Conservation (phyloP, 2,888 invertebrate genomes). For the Cryptus viduatorius region DNA sequence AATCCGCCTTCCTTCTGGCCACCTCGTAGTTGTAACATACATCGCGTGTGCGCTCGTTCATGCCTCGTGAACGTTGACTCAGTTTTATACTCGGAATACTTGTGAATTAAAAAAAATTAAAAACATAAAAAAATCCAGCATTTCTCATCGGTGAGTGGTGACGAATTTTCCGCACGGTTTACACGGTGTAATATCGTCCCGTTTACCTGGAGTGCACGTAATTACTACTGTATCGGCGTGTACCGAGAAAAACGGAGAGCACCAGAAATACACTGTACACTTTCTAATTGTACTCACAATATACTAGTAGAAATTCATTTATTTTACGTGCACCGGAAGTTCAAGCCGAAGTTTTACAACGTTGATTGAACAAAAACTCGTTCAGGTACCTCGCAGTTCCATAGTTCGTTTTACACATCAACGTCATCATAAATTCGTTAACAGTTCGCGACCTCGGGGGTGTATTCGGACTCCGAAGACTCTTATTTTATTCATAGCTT, state of each 20-base stretch:
- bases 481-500: constrained; percentile 26
- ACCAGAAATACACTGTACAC: constrained; percentile 2
- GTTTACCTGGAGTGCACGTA: neutral
- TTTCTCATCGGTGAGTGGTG: constrained; percentile 42
- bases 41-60: constrained; percentile 50
- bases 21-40: constrained; percentile 29
- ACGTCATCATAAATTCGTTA: constrained; percentile 63
- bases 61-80: constrained; percentile 68
- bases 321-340: constrained; percentile 18
- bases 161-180: constrained; percentile 28
- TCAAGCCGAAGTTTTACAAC: neutral
- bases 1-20: constrained; percentile 68
- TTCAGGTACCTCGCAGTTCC: constrained; percentile 5
- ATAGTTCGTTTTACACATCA: constrained; percentile 38
- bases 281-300: constrained; percentile 12
- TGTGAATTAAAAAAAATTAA: constrained; percentile 27
- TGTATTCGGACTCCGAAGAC: constrained; percentile 30
- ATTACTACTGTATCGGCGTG: neutral
- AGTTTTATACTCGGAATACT: constrained; percentile 4
- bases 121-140: neutral
- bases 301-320: neutral
- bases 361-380: constrained; percentile 31
- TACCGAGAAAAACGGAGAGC: neutral
- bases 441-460: constrained; percentile 57
- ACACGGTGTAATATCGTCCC: neutral